phyloP scores from a whole-genome alignment of 2,113 vertebrate species.

The Okapia johnstoni region DNA sequence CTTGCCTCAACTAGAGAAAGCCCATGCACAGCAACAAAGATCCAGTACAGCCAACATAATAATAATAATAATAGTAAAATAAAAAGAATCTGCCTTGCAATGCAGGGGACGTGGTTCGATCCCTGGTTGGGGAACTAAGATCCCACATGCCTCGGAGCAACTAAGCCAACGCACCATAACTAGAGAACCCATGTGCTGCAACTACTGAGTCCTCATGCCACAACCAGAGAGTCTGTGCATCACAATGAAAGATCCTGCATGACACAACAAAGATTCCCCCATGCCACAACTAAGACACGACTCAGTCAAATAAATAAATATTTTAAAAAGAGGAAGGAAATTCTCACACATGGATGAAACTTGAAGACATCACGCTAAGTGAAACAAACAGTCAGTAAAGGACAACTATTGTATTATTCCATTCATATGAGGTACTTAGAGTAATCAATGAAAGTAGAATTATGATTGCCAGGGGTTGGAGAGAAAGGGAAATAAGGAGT shows the following conservation, averaged over 20 bases:
- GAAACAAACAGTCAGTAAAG: not conserved
- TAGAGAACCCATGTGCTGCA: not conserved
- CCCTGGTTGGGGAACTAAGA: not conserved
- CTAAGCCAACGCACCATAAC: not conserved
- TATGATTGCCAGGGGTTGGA: not conserved
- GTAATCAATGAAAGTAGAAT: not conserved
- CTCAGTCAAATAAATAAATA: not conserved
- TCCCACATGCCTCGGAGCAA: not conserved
- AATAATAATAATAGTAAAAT: not conserved
- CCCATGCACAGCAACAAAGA: not conserved
- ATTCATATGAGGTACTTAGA: not conserved
- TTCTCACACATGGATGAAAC: conserved; percentile 6
- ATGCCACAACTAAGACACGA: not conserved
- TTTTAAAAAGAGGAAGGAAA: not conserved
- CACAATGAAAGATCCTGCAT: not conserved
- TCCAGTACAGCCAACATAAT: not conserved
- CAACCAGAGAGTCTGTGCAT: not conserved
- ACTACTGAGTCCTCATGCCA: not conserved
- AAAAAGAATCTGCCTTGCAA: not conserved
- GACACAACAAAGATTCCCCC: not conserved
- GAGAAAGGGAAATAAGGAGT: not conserved
- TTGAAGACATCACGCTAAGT: not conserved
- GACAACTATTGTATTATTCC: not conserved
- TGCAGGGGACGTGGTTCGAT: not conserved
- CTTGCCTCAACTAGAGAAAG: not conserved